Percentiles rank a stretch among this genome's conserved stretches.
Evolutionary conservation across 2,113 vertebrate species (phyloP).

Genomic region (Formicarius rufipectus): DNA sequence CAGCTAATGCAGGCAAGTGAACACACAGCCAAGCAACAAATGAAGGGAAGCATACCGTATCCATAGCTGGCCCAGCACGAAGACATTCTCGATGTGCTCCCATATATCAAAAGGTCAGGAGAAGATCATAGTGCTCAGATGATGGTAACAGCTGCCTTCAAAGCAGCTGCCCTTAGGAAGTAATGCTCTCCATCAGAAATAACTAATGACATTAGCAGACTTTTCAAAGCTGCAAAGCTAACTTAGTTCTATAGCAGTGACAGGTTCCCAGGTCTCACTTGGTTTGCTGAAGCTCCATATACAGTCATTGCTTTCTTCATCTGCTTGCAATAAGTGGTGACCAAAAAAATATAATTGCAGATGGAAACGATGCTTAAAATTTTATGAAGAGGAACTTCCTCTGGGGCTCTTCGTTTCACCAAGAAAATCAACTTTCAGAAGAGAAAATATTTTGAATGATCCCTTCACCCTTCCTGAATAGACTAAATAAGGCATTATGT

Average conservation of each 20-base stretch:
- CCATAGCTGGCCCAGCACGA: not conserved
- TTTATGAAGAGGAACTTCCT: not conserved
- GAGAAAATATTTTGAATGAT: not conserved
- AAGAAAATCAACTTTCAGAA: not conserved
- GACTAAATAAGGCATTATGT: not conserved
- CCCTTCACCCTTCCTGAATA: not conserved
- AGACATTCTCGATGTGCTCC: not conserved
- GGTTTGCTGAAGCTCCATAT: not conserved
- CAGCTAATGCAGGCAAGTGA: not conserved
- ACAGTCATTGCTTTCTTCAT: not conserved
- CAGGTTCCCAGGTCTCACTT: not conserved
- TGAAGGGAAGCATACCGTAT: accelerated
- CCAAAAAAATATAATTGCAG: not conserved
- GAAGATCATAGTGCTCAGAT: not conserved
- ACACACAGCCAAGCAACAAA: not conserved
- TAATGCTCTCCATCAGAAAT: not conserved
- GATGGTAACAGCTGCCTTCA: not conserved
- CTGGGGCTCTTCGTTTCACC: not conserved
- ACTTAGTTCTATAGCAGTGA: not conserved
- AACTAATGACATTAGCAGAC: not conserved
- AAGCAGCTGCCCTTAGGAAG: not conserved
- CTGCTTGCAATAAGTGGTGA: not conserved
- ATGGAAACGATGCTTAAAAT: not conserved
- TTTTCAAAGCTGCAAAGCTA: not conserved
- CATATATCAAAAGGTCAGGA: not conserved